Percentiles rank a stretch among this genome's conserved stretches.
Conservation (phyloP, 2,113 vertebrate species). For the Pontoporia blainvillei region DNA sequence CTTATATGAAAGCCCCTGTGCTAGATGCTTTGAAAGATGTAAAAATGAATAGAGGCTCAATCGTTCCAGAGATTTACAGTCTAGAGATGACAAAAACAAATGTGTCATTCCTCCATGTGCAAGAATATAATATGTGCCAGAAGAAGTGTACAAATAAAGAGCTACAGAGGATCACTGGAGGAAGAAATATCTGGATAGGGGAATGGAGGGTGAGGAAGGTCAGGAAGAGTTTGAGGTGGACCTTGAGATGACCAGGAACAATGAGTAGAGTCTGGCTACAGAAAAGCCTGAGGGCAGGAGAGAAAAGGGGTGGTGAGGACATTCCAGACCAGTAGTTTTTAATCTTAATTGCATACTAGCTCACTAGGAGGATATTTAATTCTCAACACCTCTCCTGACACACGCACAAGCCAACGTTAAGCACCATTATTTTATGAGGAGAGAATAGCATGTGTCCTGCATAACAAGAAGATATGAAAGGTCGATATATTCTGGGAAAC, state of each 20-base stretch:
- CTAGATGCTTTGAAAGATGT: background rate
- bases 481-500: background rate
- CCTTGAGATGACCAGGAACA: background rate
- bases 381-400: background rate
- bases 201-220: background rate
- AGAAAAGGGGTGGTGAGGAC: background rate
- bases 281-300: background rate
- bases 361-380: background rate
- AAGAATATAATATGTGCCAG: background rate
- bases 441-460: background rate
- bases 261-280: background rate
- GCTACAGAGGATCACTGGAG: background rate
- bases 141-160: background rate
- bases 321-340: background rate
- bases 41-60: background rate
- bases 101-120: background rate
- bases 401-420: background rate
- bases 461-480: background rate
- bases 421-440: background rate
- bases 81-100: background rate
- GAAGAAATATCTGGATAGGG: background rate
- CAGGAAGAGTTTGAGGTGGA: background rate
- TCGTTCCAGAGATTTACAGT: background rate
- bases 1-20: background rate
- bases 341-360: background rate